Evolutionary conservation across 2,797 vertebrate genomes (phyloP), one percentile per base, ranked within the genome.

Genomic region (Sebastes oblongus): DNA sequence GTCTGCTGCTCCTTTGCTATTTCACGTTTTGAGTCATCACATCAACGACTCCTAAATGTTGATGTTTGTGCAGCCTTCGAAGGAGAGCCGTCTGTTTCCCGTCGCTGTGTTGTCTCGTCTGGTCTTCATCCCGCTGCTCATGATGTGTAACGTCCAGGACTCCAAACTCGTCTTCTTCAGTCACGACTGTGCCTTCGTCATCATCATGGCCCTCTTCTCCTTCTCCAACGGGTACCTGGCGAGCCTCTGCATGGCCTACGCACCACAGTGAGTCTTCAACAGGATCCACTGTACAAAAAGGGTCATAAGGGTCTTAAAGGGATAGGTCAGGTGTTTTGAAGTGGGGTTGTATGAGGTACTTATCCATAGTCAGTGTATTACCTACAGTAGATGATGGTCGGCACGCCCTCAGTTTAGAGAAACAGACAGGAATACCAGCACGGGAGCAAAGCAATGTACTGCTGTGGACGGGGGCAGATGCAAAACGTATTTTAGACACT

Each of bases 201-300:
- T 82, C 92, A 96, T 98, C 95, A 97, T 98, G 94, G 92, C 96
- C 1, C 50, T 97, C 81, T 99, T 99, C 39, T 95, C 97, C 89
- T 90, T 98, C 93, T 96, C 97, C 88, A 99, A 97, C 0, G 98
- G 98, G 64, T 98, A 98, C 95, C 90, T 98, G 76, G 97, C 97
- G 88, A 97, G 96, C 78, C 97, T 98, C 70, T 98, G 97, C 95
- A 97, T 98, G 97, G 96, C 96, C 93, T 99, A 97, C 0, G 97
- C 97, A 20, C 97, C 97, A 75, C 98, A 97, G 98, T 99, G 83
- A 98, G 97, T 96, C 46, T 6, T 3, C 11, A 6, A 6, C 59
- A 27, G 55, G 59, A 67, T 46, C 16, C 18, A 46, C 55, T 56
- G 54, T 24, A 27, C 24, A 27, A 27, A 59, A 27, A 29, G 25